Base-by-base conservation (phyloP, 2,888 invertebrate species). In the Sympetrum striolatum region DNA sequence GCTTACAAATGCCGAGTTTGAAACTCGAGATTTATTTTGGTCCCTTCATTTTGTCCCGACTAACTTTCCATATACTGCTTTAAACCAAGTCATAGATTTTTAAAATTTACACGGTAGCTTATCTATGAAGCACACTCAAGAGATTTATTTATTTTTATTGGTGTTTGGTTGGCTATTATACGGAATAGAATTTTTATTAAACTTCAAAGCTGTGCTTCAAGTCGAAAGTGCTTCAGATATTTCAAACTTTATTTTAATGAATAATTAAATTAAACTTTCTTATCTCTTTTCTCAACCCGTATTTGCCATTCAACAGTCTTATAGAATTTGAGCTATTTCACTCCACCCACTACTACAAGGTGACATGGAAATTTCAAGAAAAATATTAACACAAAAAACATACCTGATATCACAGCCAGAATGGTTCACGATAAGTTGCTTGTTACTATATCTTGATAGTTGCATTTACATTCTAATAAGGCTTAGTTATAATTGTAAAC, bases 361-460 rank as follows among this genome's bases (percentile, higher is more conserved):
- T 73, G 73, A 73, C 25, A 31, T 58, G 37, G n/a, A 86, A 86
- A 35, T 64, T 86, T 73, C 12, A n/a, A 86, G 35, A 22, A 86
- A 86, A 37, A n/a, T 37, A 39, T 37, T 86, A 60, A 39, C 86
- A 37, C 86, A 60, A 86, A n/a, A 60, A 86, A 86, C 86, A 86
- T 86, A 86, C 86, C 86, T 86, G 86, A 86, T 86, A 86, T 86
- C 86, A 86, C 86, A 86, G 86, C 86, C 86, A 86, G 86, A 64
- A 60, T 86, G 86, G 86, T 86, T 86, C 86, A 86, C 60, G 58
- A 86, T 86, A 37, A 82, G 60, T 60, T 86, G 86, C 86, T 64
- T 86, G 82, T 86, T 86, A 60, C 86, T 86, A 86, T 58, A 37
- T 86, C 86, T 64, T 64, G 86, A 35, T 64, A 60, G 86, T 64